Evolutionary conservation across 2,888 invertebrate genomes (phyloP), one percentile per base, ranked within the genome.

Genomic region (Geophilus truncorum): DNA sequence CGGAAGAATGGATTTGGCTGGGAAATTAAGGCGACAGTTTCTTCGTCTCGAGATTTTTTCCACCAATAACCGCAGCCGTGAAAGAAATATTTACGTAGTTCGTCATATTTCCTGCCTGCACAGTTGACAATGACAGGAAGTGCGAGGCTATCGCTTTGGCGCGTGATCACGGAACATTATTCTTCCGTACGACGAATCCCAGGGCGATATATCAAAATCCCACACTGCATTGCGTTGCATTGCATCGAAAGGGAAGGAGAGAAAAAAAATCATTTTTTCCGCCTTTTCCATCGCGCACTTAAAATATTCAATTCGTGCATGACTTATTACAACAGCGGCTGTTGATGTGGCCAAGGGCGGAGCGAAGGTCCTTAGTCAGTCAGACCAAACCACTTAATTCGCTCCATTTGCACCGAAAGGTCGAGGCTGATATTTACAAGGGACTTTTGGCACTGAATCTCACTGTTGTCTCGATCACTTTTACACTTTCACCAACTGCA

Each of bases 21-120:
- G 70, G 70, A 70, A 70, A 70, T 70, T 70, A 70, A 70, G 70
- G 70, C 28, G 70, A 70, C 70, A 70, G n/a, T 70, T 70, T 70
- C 70, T 25, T 70, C 70, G 28, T 28, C 70, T 25, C 70, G 28
- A 70, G 70, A 70, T 9, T 70, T n/a, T n/a, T n/a, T 70, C 10
- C 9, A 70, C 70, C 70, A 70, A 70, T 70, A 25, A 25, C 70
- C n/a, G 70, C 10, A 70, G 70, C 70, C 70, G 28, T 70, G 21
- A 62, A 70, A 70, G 12, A 25, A 51, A 70, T 70, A 70, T 70
- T 70, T 70, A 62, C 70, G 70, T 70, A 70, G 70, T 70, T 28
- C 70, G 25, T 25, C 28, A 70, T 70, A 70, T 70, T 70, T 70
- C 70, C 70, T 70, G 70, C n/a, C 12, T 10, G 70, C 70, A 70